Evolutionary conservation across 2,797 vertebrate species (phyloP), one percentile per base, ranked within the genome.

Genomic region (Moxostoma hubbsi): DNA sequence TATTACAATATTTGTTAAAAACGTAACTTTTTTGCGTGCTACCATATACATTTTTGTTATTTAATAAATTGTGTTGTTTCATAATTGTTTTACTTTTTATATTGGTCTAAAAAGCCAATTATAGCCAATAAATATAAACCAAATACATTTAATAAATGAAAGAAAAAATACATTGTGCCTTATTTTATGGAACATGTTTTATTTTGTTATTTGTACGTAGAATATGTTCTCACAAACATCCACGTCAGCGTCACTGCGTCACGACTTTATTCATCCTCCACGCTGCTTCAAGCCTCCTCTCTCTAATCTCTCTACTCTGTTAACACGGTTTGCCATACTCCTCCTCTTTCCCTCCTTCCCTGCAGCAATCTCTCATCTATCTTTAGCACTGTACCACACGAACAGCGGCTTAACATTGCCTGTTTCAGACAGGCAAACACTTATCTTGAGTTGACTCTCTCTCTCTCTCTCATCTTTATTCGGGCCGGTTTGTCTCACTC

Each of bases 361-460:
- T 50, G 16, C 59, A 0, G 36, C 46, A 61, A 62, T 49, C 77
- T 55, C 86, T 82, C 88, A 86, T 83, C 91, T 93, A 90, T 92
- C 91, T 92, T 91, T 91, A 90, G 89, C 89, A 0, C 68, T 0
- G 81, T 73, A 86, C n/a, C 85, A 86, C 90, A 92, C 90, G 87
- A 91, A 24, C 78, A 77, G 59, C 69, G 61, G 61, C 53, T 79
- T 79, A 79, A 45, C 62, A 63, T 46, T 13, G 62, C 13, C 12
- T n/a, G 12, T 6, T 43, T 46, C 62, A n/a, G 62, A 7, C 62
- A 45, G 43, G 11, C 36, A 45, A 13, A 65, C 16, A 9, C 61
- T 7, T 7, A 13, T 50, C 62, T 66, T 12, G n/a, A 51, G 15
- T 55, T 36, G 5, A 62, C 58, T 36, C 36, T 36, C 36, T n/a